phyloP scores from a whole-genome alignment of 1,140 invertebrate species.

The Drepana arcuata region DNA sequence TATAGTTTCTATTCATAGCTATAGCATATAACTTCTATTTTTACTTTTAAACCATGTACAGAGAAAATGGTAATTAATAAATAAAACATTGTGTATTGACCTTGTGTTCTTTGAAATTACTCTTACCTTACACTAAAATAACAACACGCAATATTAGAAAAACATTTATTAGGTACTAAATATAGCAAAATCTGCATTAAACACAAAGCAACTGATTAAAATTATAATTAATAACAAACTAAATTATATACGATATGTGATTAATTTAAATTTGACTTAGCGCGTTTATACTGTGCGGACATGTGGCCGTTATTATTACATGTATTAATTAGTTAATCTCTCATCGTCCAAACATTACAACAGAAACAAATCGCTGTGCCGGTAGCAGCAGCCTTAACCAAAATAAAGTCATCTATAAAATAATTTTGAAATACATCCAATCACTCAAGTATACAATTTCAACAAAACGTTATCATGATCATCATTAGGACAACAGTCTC shows the following conservation, averaged over 20 bases:
- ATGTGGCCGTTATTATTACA: too few species aligned
- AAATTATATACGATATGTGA: constrained; percentile 64
- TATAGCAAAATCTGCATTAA: constrained; percentile 55
- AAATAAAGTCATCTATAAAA: constrained; percentile 50
- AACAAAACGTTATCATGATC: constrained; percentile 44
- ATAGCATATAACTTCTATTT: too few species aligned
- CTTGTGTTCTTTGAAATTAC: too few species aligned
- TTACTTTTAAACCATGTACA: constrained; percentile 4
- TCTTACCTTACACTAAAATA: too few species aligned
- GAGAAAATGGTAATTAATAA: constrained; percentile 1
- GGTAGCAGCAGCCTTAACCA: too few species aligned
- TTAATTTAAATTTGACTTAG: constrained; percentile 59
- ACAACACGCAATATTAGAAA: constrained; percentile 22
- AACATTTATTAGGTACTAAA: constrained; percentile 55
- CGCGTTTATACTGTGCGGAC: constrained; percentile 38
- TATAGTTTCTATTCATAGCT: too few species aligned
- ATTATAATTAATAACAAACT: constrained; percentile 55
- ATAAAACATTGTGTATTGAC: too few species aligned
- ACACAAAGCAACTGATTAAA: constrained; percentile 62
- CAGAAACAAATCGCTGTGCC: too few species aligned
- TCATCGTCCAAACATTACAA: too few species aligned
- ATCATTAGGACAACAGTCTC: constrained; percentile 61
- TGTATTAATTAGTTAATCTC: too few species aligned
- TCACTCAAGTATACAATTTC: constrained; percentile 20
- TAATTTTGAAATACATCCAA: constrained; percentile 49